phyloP scores from a whole-genome alignment of 92 coral and sea anemone genomes.

The Epizoanthus stellaris region DNA sequence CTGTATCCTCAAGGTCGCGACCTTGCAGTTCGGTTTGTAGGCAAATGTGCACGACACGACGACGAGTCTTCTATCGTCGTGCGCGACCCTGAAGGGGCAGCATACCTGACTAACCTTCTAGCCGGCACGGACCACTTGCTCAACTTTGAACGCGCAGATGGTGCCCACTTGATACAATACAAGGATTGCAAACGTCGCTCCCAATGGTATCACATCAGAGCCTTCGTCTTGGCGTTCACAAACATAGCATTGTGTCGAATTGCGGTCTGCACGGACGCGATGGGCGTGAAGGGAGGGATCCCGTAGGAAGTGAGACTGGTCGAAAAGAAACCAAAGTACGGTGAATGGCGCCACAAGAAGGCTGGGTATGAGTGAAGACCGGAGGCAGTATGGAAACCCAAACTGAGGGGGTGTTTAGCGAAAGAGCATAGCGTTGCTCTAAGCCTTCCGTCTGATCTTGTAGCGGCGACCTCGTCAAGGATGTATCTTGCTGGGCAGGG shows the following conservation, averaged over 20 bases:
- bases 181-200: constrained; percentile 19
- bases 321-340: not conserved
- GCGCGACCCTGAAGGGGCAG: constrained; percentile 26
- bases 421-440: not conserved
- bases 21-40: constrained; percentile 52
- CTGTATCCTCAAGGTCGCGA: constrained; percentile 47
- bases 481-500: constrained; percentile 50
- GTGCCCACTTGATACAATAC: constrained; percentile 9
- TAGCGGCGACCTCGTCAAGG: constrained; percentile 20
- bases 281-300: not conserved
- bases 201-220: constrained; percentile 45
- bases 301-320: too few species aligned
- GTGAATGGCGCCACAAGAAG: not conserved
- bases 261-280: not conserved
- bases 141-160: constrained; percentile 21
- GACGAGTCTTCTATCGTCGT: constrained; percentile 24
- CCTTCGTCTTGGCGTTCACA: constrained; percentile 37
- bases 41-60: constrained; percentile 40
- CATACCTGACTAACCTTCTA: constrained; percentile 25
- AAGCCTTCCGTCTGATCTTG: constrained; percentile 6
- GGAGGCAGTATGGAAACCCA: too few species aligned
- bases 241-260: not conserved
- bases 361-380: too few species aligned
- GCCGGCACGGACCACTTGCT: not conserved
- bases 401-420: too few species aligned